phyloP scores from a whole-genome alignment of 1,140 invertebrate genomes.

The Drosophila gunungcola region DNA sequence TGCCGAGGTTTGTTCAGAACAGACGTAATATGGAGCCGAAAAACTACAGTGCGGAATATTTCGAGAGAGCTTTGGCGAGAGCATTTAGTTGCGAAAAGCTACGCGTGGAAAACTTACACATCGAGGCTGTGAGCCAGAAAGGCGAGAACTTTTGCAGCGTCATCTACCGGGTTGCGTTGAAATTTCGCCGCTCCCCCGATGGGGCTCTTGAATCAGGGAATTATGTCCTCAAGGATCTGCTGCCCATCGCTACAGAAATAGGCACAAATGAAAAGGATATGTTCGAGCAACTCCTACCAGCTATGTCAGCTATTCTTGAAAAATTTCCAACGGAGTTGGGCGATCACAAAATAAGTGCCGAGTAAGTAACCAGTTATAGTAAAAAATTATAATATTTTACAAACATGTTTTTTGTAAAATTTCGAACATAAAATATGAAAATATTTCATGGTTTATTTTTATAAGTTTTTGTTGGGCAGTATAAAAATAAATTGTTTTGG shows the following conservation, averaged over 20 bases:
- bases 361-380: slow-evolving; percentile 36
- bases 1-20: slow-evolving; percentile 10
- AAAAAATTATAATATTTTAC: neutral
- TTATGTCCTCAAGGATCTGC: slow-evolving; percentile 61
- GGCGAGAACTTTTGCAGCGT: slow-evolving; percentile 72
- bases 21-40: slow-evolving; percentile 27
- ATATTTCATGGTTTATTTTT: too few relatives aligned
- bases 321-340: neutral
- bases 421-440: neutral
- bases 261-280: slow-evolving; percentile 61
- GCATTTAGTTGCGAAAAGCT: slow-evolving; percentile 45
- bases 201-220: slow-evolving; percentile 29
- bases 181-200: slow-evolving; percentile 37
- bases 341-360: slow-evolving; percentile 53
- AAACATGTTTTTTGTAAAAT: too few relatives aligned
- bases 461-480: too few relatives aligned
- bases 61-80: slow-evolving; percentile 50
- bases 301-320: slow-evolving; percentile 42
- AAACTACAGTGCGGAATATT: slow-evolving; percentile 31
- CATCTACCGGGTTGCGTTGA: slow-evolving; percentile 58
- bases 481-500: too few relatives aligned
- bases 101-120: slow-evolving; percentile 38
- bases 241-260: slow-evolving; percentile 45
- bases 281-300: slow-evolving; percentile 59
- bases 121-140: slow-evolving; percentile 32